These are phyloP conservation scores for Chloebia gouldiae DNA, from an alignment of 2,113 vertebrate genomes.

Conservation along the genomic window DNA sequence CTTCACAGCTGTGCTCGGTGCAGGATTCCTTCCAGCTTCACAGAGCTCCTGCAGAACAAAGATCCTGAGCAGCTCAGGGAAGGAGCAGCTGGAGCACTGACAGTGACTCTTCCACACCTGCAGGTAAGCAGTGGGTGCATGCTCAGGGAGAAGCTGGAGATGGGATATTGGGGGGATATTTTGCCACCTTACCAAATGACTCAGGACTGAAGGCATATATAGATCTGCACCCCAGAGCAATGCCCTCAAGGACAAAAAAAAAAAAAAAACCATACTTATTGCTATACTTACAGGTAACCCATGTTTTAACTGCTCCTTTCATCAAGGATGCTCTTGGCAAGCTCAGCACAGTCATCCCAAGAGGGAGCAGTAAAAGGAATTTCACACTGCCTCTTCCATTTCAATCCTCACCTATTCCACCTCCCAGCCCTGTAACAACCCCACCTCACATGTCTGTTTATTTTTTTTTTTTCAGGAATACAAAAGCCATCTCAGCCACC, in stretches of 20 bases:
- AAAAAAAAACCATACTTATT: not conserved
- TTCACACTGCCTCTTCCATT: not conserved
- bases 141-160: not conserved
- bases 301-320: not conserved
- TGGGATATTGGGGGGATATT: fast-evolving
- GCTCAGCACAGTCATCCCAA: not conserved
- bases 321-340: not conserved
- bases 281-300: not conserved
- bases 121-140: not conserved
- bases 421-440: not conserved
- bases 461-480: not conserved
- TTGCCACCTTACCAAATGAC: not conserved
- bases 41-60: not conserved
- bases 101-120: fast-evolving
- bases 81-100: not conserved
- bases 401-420: not conserved
- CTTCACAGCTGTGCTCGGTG: not conserved
- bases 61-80: not conserved
- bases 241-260: fast-evolving
- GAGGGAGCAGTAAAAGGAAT: not conserved
- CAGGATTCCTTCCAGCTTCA: not conserved
- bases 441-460: not conserved
- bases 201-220: not conserved
- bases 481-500: not conserved
- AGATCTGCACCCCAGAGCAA: not conserved